phyloP scores from a whole-genome alignment of 2,797 vertebrate genomes.

The Amazonetta brasiliensis region DNA sequence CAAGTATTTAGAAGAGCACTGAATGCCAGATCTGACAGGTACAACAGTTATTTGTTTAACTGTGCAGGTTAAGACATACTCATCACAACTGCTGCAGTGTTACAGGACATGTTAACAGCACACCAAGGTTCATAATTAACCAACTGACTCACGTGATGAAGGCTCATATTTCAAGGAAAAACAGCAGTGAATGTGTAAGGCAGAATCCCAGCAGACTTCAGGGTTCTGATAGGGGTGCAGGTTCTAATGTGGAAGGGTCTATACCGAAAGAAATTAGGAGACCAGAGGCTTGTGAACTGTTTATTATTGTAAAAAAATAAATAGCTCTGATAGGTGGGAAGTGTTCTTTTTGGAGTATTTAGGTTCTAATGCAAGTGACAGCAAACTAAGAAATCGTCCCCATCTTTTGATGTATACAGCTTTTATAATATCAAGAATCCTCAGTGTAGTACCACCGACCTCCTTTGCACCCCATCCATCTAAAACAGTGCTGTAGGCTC shows the following conservation, averaged over 20 bases:
- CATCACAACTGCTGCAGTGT: neutral
- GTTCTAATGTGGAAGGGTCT: neutral
- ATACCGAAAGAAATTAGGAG: neutral
- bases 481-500: neutral
- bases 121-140: constrained; percentile 44
- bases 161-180: neutral
- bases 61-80: neutral
- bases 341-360: accelerated
- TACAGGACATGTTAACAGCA: neutral
- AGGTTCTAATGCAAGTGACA: neutral
- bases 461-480: neutral
- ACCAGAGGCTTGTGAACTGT: neutral
- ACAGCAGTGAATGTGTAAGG: neutral
- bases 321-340: neutral
- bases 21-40: neutral
- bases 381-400: neutral
- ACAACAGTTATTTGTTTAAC: neutral
- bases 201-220: neutral
- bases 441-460: neutral
- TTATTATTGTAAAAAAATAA: neutral
- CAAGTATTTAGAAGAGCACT: neutral
- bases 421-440: neutral
- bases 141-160: neutral
- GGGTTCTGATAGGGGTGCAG: neutral
- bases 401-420: neutral